A percentile compares a stretch with the other conserved stretches of the same genome.
These are phyloP conservation scores for Ferdinandea cuprea DNA, from an alignment of 2,888 invertebrate genomes.

Conservation along the genomic window DNA sequence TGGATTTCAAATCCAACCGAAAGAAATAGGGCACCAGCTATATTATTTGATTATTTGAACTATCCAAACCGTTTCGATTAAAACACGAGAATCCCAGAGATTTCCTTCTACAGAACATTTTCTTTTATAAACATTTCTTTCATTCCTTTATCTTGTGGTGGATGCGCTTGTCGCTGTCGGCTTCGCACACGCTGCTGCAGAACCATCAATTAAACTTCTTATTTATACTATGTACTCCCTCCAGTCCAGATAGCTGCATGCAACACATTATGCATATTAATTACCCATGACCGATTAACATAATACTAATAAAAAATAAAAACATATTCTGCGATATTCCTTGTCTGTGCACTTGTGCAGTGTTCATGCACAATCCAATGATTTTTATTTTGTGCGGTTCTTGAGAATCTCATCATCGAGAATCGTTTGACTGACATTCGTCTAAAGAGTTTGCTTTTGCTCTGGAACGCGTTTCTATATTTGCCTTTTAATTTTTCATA, in stretches of 20 bases:
- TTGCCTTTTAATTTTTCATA: not conserved
- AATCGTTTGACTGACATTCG: conserved; percentile 47
- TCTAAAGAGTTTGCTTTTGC: conserved; percentile 24
- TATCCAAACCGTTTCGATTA: not conserved
- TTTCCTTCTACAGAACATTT: conserved; percentile 3
- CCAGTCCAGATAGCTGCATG: conserved; percentile 32
- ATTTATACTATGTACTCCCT: conserved; percentile 29
- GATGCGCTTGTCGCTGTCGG: conserved; percentile 3
- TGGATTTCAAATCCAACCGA: too few species aligned
- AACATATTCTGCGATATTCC: conserved; percentile 7
- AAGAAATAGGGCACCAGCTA: too few species aligned
- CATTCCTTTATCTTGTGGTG: too few species aligned
- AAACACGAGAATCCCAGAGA: not conserved
- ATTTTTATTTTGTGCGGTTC: conserved; percentile 13
- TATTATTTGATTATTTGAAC: too few species aligned
- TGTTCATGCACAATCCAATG: conserved; percentile 23
- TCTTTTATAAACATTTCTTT: not conserved
- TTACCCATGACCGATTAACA: conserved; percentile 61
- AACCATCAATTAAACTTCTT: conserved; percentile 46
- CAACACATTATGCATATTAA: conserved; percentile 66
- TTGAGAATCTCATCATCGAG: conserved; percentile 16
- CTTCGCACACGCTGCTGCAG: conserved; percentile 28
- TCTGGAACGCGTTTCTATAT: not conserved
- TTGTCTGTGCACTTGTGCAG: conserved; percentile 43
- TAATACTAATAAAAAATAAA: conserved; percentile 29